phyloP scores from a whole-genome alignment of 2,797 vertebrate genomes.

The Oryzias dopingdopingensis region DNA sequence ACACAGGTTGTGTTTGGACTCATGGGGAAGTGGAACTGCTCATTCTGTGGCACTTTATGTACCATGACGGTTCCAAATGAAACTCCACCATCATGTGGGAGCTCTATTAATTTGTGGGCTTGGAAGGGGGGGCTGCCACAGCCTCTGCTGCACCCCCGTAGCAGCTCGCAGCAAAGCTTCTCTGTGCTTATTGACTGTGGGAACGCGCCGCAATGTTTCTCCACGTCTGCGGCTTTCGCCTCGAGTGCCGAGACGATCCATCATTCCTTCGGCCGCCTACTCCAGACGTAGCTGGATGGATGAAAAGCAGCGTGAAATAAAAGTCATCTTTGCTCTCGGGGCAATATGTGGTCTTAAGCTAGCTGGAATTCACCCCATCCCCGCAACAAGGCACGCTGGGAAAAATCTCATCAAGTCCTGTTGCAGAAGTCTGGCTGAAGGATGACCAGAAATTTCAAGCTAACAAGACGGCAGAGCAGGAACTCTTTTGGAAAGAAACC shows the following conservation, averaged over 20 bases:
- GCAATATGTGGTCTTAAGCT: constrained; percentile 41
- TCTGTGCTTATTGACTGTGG: constrained; percentile 63
- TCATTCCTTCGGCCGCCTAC: constrained; percentile 50
- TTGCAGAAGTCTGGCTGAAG: constrained; percentile 24
- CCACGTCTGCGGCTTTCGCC: constrained; percentile 35
- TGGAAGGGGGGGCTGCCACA: constrained; percentile 53
- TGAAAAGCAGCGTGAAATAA: constrained; percentile 64
- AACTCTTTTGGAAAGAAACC: neutral
- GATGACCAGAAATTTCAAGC: constrained; percentile 18
- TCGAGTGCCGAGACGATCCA: constrained; percentile 51
- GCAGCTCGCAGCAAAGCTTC: constrained; percentile 37
- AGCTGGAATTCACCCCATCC: constrained; percentile 42
- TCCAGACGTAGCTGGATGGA: constrained; percentile 45
- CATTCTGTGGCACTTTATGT: constrained; percentile 71
- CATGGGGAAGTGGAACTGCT: constrained; percentile 57
- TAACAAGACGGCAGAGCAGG: constrained; percentile 17
- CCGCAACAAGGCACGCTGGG: constrained; percentile 20
- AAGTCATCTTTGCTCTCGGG: constrained; percentile 59
- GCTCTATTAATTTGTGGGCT: constrained; percentile 74
- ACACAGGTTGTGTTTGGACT: constrained; percentile 65
- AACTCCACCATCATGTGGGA: constrained; percentile 62
- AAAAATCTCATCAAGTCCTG: constrained; percentile 55
- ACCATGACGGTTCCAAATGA: constrained; percentile 74
- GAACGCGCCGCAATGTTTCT: constrained; percentile 50
- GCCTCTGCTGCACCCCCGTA: constrained; percentile 21